phyloP scores from a whole-genome alignment of 2,113 vertebrate genomes.

The Oryzias javanicus region DNA sequence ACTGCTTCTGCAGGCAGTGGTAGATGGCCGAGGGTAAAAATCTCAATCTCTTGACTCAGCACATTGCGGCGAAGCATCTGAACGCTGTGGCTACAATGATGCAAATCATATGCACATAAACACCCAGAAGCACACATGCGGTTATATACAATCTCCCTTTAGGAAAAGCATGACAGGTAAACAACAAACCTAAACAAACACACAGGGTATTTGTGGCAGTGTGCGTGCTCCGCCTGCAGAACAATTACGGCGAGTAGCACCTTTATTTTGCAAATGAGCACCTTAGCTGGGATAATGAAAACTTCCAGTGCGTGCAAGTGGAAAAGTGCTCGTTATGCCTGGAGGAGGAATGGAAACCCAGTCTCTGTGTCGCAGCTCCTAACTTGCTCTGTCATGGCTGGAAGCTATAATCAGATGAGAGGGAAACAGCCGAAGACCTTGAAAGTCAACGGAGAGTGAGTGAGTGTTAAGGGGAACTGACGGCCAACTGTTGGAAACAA shows the following conservation, averaged over 20 bases:
- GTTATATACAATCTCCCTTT: not conserved
- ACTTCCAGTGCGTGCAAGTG: conserved; percentile 40
- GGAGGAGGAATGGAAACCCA: conserved; percentile 52
- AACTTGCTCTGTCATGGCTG: conserved; percentile 31
- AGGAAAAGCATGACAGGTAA: conserved; percentile 34
- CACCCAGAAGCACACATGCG: conserved; percentile 2
- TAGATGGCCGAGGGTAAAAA: conserved; percentile 55
- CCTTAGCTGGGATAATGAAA: conserved; percentile 61
- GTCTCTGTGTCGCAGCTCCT: conserved; percentile 37
- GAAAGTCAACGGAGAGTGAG: conserved; percentile 26
- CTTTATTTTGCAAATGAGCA: conserved; percentile 49
- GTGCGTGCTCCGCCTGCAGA: conserved; percentile 33
- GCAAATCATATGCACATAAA: conserved; percentile 11
- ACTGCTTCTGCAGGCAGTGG: conserved; percentile 44
- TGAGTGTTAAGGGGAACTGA: conserved; percentile 6
- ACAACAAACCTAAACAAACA: conserved; percentile 36
- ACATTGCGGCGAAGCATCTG: conserved; percentile 26
- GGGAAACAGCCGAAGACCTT: conserved; percentile 34
- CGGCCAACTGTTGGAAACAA: not conserved
- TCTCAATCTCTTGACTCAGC: conserved; percentile 58
- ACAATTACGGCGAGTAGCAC: conserved; percentile 60
- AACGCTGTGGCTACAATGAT: conserved; percentile 54
- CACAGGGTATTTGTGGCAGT: conserved; percentile 19
- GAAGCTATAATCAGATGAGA: conserved; percentile 33
- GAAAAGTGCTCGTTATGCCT: conserved; percentile 55